These are phyloP conservation scores for Anagyrus pseudococci DNA, from an alignment of 2,888 invertebrate species.

Conservation along the genomic window DNA sequence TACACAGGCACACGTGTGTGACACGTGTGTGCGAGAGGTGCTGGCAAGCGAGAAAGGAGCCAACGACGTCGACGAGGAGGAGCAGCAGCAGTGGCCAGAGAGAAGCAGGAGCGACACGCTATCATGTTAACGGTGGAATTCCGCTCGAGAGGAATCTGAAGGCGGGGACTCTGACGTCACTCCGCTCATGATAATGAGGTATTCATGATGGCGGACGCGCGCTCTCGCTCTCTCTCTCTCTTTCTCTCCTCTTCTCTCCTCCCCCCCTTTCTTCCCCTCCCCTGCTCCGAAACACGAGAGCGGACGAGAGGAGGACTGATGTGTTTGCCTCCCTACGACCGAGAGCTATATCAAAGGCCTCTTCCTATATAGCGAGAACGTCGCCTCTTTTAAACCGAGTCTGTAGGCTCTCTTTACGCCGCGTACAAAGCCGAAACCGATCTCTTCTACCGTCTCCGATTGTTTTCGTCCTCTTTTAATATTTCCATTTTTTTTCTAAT, in stretches of 20 bases:
- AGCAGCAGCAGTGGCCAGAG: not conserved
- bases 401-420: not conserved
- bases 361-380: not conserved
- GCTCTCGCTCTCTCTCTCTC: not conserved
- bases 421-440: not conserved
- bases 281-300: not conserved
- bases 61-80: not conserved
- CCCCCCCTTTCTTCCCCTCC: not conserved
- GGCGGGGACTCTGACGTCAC: conserved; percentile 78
- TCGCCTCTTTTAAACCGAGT: not conserved
- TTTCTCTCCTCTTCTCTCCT: not conserved
- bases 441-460: no score
- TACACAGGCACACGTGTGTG: no score
- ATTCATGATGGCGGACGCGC: conserved; percentile 77
- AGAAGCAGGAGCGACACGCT: not conserved
- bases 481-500: no score
- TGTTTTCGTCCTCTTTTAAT: no score
- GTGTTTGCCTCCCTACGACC: not conserved
- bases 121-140: conserved; percentile 64
- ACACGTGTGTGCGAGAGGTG: no score
- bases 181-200: conserved; percentile 78
- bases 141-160: conserved; percentile 64
- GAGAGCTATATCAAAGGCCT: no score
- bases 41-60: no score
- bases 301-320: not conserved